phyloP scores from a whole-genome alignment of 2,888 invertebrate species.

The Sialis lutaria region DNA sequence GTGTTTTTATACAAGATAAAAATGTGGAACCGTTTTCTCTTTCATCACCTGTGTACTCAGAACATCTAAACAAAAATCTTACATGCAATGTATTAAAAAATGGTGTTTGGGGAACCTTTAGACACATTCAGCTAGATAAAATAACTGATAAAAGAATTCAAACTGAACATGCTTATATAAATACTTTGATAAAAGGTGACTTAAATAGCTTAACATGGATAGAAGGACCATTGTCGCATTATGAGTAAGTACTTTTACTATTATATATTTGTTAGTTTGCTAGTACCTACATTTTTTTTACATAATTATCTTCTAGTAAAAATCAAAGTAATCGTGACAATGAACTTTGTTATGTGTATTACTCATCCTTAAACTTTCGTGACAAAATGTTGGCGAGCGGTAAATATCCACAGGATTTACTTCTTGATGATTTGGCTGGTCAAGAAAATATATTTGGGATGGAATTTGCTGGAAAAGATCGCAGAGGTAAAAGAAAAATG shows the following conservation, averaged over 20 bases:
- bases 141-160: slow-evolving; percentile 29
- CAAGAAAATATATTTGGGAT: background rate
- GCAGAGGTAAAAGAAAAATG: slow-evolving; percentile 25
- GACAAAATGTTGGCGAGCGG: background rate
- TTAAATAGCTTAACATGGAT: slow-evolving; percentile 76
- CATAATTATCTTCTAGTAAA: too few relatives aligned
- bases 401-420: slow-evolving; percentile 1
- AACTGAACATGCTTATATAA: slow-evolving; percentile 55
- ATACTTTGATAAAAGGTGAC: slow-evolving; percentile 55
- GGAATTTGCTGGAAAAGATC: background rate
- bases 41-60: slow-evolving; percentile 41
- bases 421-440: slow-evolving; percentile 9
- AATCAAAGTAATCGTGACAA: background rate
- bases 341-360: background rate
- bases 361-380: background rate
- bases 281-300: too few relatives aligned
- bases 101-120: slow-evolving; percentile 31
- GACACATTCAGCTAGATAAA: slow-evolving; percentile 39
- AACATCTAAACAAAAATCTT: slow-evolving; percentile 53
- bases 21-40: slow-evolving; percentile 47
- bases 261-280: too few relatives aligned
- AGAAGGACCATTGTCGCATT: slow-evolving; percentile 35
- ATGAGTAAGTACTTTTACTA: too few relatives aligned
- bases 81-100: slow-evolving; percentile 59
- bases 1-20: slow-evolving; percentile 42